phyloP scores from a whole-genome alignment of 2,888 invertebrate species.

The Machimus rusticus region DNA sequence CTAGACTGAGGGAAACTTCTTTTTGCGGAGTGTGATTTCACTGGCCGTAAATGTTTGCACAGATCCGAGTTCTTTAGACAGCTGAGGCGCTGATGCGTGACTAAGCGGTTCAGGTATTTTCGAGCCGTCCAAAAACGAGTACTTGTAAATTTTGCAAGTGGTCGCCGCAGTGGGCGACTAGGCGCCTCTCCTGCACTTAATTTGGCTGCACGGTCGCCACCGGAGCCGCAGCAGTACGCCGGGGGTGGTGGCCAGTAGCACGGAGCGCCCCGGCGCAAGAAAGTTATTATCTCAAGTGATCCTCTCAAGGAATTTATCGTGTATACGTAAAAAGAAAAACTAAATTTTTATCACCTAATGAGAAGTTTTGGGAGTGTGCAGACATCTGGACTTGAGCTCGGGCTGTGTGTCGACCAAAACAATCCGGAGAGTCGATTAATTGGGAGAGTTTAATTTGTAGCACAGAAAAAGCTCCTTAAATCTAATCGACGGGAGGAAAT shows the following conservation, averaged over 20 bases:
- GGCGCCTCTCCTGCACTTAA: neutral
- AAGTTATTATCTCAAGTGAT: neutral
- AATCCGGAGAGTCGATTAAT: neutral
- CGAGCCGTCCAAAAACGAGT: neutral
- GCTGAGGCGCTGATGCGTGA: neutral
- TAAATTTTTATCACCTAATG: neutral
- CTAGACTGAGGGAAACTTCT: neutral
- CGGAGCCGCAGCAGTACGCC: neutral
- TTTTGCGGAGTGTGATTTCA: neutral
- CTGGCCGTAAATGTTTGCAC: neutral
- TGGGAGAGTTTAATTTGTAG: neutral
- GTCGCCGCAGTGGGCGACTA: neutral
- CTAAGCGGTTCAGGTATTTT: slow-evolving; percentile 31
- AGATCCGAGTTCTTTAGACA: neutral
- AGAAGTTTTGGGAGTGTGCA: neutral
- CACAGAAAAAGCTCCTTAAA: neutral
- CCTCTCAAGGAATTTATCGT: neutral
- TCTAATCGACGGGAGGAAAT: neutral
- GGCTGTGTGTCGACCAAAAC: neutral
- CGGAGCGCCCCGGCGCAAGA: neutral
- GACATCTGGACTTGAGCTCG: neutral
- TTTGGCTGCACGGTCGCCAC: neutral
- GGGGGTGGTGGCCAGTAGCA: neutral
- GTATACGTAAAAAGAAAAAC: neutral
- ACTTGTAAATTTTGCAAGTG: slow-evolving; percentile 6